Conservation (phyloP, 2,113 vertebrate genomes). For the Rana temporaria region DNA sequence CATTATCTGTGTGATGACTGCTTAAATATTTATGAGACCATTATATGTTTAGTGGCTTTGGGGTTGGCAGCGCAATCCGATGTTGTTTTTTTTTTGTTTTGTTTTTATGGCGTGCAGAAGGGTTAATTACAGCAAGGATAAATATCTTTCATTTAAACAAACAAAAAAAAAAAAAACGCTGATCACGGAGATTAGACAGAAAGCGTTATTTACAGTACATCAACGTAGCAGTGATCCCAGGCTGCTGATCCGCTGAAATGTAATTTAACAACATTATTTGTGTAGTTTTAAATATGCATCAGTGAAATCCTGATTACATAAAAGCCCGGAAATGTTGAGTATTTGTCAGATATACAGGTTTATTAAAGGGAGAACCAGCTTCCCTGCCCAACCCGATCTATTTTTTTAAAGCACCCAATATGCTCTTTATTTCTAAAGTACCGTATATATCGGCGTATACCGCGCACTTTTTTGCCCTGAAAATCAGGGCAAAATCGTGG, state of each 20-base stretch:
- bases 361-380: too few species aligned
- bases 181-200: constrained; percentile 67
- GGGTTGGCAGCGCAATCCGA: constrained; percentile 60
- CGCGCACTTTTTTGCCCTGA: too few species aligned
- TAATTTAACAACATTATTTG: constrained; percentile 38
- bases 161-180: constrained; percentile 65
- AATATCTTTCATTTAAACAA: constrained; percentile 68
- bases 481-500: too few species aligned
- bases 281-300: constrained; percentile 56
- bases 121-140: constrained; percentile 81
- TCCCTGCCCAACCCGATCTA: too few species aligned
- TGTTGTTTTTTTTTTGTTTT: constrained; percentile 40
- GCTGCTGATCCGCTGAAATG: constrained; percentile 55
- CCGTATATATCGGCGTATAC: too few species aligned
- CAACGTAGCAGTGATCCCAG: constrained; percentile 63
- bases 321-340: background rate
- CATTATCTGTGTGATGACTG: constrained; percentile 81
- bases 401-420: too few species aligned
- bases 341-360: too few species aligned
- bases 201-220: constrained; percentile 71
- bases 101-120: constrained; percentile 61
- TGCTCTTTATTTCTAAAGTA: too few species aligned
- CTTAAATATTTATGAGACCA: constrained; percentile 92
- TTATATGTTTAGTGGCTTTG: constrained; percentile 79
- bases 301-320: constrained; percentile 60